phyloP scores from a whole-genome alignment of 2,797 vertebrate species.

The Pygocentrus nattereri region DNA sequence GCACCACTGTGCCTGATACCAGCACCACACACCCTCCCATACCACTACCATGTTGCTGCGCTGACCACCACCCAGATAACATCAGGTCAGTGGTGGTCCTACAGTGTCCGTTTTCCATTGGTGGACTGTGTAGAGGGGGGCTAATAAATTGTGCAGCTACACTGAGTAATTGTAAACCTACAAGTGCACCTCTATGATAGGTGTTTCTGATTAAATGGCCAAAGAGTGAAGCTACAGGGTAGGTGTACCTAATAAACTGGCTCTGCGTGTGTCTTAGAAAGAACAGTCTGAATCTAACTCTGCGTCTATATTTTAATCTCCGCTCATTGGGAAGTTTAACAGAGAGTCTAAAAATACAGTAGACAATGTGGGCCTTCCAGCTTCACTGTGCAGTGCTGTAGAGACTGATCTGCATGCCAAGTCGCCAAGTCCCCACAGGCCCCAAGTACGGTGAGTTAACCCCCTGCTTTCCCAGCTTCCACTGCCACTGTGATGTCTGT shows the following conservation, averaged over 20 bases:
- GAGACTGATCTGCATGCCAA: not conserved
- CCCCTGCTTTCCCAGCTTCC: not conserved
- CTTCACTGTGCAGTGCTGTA: not conserved
- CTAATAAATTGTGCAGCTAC: not conserved
- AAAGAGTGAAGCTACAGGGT: not conserved
- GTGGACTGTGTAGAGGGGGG: too few relatives aligned
- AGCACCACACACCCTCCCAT: too few relatives aligned
- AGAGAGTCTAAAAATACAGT: constrained; percentile 12
- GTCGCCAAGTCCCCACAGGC: not conserved
- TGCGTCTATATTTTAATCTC: constrained; percentile 13
- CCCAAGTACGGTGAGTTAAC: not conserved
- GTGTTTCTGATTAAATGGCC: not conserved
- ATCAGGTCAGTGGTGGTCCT: too few relatives aligned
- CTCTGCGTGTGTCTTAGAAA: not conserved
- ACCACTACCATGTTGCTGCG: too few relatives aligned
- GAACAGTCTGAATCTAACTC: not conserved
- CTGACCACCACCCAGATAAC: too few relatives aligned
- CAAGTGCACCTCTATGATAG: not conserved
- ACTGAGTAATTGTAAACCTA: not conserved
- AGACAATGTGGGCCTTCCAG: constrained; percentile 1
- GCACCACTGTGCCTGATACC: too few relatives aligned
- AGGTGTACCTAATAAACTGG: not conserved
- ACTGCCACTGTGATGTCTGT: not conserved
- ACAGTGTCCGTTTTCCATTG: too few relatives aligned
- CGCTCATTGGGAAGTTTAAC: constrained; percentile 9